These are phyloP conservation scores for Rhizomys pruinosus DNA, from an alignment of 2,113 vertebrate species.

Conservation along the genomic window DNA sequence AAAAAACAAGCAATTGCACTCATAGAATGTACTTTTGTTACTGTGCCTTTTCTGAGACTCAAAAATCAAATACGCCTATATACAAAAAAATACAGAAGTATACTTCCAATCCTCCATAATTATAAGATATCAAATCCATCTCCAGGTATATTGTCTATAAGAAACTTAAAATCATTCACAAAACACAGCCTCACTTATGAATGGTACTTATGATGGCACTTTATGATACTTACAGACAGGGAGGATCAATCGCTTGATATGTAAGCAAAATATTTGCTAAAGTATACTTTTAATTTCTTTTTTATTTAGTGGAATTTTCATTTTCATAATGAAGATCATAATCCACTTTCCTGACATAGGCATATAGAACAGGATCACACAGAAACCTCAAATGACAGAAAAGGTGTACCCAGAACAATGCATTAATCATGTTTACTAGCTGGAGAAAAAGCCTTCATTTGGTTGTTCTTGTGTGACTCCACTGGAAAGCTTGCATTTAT, in stretches of 20 bases:
- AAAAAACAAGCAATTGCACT: conserved; percentile 21
- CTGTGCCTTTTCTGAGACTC: conserved; percentile 50
- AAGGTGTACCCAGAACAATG: neutral
- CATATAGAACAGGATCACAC: neutral
- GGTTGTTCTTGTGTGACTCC: neutral
- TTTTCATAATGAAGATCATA: neutral
- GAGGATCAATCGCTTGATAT: neutral
- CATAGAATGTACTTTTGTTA: conserved; percentile 57
- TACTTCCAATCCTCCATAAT: conserved; percentile 18
- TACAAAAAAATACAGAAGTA: conserved; percentile 14
- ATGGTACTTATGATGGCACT: neutral
- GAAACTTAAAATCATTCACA: conserved; percentile 59
- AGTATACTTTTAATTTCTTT: neutral
- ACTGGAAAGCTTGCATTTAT: conserved; percentile 40
- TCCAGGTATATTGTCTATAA: conserved; percentile 52
- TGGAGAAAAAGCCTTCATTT: neutral
- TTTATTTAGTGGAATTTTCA: neutral
- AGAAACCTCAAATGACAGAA: neutral
- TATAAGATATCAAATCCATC: conserved; percentile 60
- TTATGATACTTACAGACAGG: neutral
- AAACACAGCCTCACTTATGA: neutral
- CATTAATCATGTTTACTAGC: conserved; percentile 35
- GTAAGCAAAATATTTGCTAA: neutral
- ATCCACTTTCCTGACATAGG: neutral
- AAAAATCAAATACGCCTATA: conserved; percentile 53